Percentiles rank a stretch among this genome's conserved stretches.
Conservation (phyloP, 2,888 invertebrate species). For the Spisula subtruncata region DNA sequence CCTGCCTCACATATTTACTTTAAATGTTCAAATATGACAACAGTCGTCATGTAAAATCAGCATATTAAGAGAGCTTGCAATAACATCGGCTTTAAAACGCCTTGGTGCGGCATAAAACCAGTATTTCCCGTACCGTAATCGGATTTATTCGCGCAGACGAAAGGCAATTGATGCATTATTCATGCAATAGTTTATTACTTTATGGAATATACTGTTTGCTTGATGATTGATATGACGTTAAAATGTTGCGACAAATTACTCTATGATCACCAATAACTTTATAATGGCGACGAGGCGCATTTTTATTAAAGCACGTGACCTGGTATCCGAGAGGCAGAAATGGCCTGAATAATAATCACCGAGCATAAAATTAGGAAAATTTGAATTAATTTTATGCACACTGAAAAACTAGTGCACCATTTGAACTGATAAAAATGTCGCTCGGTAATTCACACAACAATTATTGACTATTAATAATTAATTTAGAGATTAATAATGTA, state of each 20-base stretch:
- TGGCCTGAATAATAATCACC: not conserved
- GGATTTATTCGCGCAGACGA: conserved; percentile 25
- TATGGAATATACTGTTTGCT: conserved; percentile 14
- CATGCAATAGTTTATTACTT: conserved; percentile 26
- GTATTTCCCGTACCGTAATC: conserved; percentile 18
- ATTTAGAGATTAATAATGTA: too few species aligned
- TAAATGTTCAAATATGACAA: conserved; percentile 52
- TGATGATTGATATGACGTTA: conserved; percentile 13
- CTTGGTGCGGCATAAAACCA: conserved; percentile 18
- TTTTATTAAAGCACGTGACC: not conserved
- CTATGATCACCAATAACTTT: not conserved
- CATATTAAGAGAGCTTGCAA: not conserved
- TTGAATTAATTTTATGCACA: not conserved
- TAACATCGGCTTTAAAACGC: conserved; percentile 26
- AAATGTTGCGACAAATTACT: conserved; percentile 19
- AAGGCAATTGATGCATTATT: conserved; percentile 21
- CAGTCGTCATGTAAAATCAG: conserved; percentile 39
- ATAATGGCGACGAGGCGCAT: not conserved
- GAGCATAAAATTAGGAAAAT: too few species aligned
- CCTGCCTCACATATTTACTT: conserved; percentile 56
- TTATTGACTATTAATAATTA: not conserved
- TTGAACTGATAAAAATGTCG: not conserved
- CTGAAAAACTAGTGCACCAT: not conserved
- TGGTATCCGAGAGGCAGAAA: conserved; percentile 9
- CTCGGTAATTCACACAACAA: not conserved